Base-by-base conservation (phyloP, 2,888 invertebrate species). In the Leptopterna dolabrata region DNA sequence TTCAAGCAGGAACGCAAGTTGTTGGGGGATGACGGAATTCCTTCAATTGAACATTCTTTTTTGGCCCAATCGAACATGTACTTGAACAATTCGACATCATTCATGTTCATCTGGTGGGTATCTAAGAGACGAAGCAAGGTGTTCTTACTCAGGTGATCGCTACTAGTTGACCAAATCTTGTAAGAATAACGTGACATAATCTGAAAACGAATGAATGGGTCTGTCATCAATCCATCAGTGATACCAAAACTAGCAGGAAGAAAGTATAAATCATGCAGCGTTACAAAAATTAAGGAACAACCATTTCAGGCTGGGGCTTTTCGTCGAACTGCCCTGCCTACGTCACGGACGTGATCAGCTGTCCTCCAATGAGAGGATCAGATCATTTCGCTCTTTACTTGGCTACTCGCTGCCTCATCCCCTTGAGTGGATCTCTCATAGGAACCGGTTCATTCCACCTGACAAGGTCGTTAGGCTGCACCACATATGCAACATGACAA, bases 161-260 rank as follows among this genome's bases (percentile, higher is more conserved):
- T 86, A 55, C 88, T 92, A 89, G 92, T 93, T 91, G 92, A 91
- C 82, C 94, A 91, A 83, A 94, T 91, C 90, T 93, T 93, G 89
- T 92, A 92, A 16, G 94, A 92, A 91, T 93, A 94, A 90, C 93
- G 92, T 90, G 93, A 92, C 90, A 94, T 93, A 89, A 94, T 92
- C 90, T 90, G 86, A 41, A 88, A 86, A 84, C 78, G 47, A 55
- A 19, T 55, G 55, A n/a, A 55, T 55, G 55, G 24, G 4, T 19
- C n/a, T n/a, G 24, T 70, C 11, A 70, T 70, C 11, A 70, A 27
- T 71, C 71, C 14, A 1, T 71, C 24, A 27, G 55, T 24, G 9
- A 36, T 36, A 24, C 9, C 55, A 55, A 55, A 55, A 47, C 47
- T 47, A 13, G 11, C 47, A 47, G 14, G 47, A 47, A 14, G 14